Evolutionary conservation across 2,113 vertebrate genomes (phyloP), one percentile per base, ranked within the genome.

Genomic region (Odobenus rosmarus): DNA sequence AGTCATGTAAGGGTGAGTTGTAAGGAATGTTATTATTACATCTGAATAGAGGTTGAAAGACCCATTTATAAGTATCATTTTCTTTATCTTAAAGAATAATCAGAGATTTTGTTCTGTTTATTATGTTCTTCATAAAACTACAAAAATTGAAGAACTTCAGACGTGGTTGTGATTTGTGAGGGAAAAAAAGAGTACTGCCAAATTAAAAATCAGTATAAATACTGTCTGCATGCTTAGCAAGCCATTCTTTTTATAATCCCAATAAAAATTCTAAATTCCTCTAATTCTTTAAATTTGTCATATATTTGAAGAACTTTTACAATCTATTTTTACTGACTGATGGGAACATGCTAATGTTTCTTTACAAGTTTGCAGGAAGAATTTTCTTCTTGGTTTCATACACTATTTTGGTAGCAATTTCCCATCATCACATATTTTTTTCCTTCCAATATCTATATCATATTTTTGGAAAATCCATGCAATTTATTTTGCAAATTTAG

Each of bases 181-280:
- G 19, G 4, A 51, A 64, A 76, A 89, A 86, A 86, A 79, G 3
- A 72, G 24, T 69, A 57, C 16, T 53, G 12, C 69, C 42, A 93
- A 82, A 51, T 59, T 49, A 84, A 80, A 91, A 69, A 14, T 33
- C 36, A 91, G 42, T 31, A 91, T 77, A 97, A 88, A 81, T 80
- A 62, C 53, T 62, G 12, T 42, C 49, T 94, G 36, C 21, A 6
- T 77, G 85, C n/a, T 88, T 55, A 80, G 28, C 26, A 88, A 85
- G 14, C n/a, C 19, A 49, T 88, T 90, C 21, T n/a, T 94, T 88
- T 90, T 59, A 72, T 59, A 85, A 88, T 49, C 2, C 33, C 36
- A 39, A 49, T 42, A 88, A 82, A 83, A 93, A 57, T 36, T 67
- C 88, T 33, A 13, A n/a, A 36, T 64, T 64, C 24, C 80, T 90